A percentile compares a stretch with the other conserved stretches of the same genome.
Conservation (phyloP, 1,140 invertebrate species). For the Agrypnia vestita region DNA sequence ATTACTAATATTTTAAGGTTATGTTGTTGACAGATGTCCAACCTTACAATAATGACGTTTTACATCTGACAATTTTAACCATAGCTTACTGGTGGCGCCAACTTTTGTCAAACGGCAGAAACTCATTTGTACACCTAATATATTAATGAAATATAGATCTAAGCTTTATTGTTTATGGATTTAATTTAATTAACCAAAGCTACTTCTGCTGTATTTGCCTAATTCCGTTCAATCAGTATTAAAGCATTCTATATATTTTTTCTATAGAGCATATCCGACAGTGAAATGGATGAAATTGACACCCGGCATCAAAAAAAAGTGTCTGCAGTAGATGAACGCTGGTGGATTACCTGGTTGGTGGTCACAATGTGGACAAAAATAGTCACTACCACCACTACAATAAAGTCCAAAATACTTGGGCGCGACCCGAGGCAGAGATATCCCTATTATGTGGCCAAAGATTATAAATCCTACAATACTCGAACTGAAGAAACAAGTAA, state of each 20-base stretch:
- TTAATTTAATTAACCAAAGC: too few species aligned
- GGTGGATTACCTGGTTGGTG: conserved; percentile 66
- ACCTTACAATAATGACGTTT: too few species aligned
- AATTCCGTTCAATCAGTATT: too few species aligned
- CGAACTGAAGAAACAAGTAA: conserved; percentile 45
- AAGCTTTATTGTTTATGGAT: too few species aligned
- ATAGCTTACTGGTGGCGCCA: too few species aligned
- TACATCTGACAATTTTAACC: too few species aligned
- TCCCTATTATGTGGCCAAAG: conserved; percentile 47
- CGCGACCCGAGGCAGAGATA: conserved; percentile 45
- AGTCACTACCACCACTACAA: conserved; percentile 62
- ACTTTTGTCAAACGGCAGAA: too few species aligned
- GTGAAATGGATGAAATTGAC: conserved; percentile 68
- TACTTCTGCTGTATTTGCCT: too few species aligned
- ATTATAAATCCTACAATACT: conserved; percentile 25
- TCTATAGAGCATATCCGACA: conserved; percentile 65
- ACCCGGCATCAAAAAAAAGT: background rate
- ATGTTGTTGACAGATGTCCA: too few species aligned
- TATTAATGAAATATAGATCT: too few species aligned
- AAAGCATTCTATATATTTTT: conserved; percentile 4
- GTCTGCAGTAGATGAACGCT: conserved; percentile 60
- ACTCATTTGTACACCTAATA: too few species aligned
- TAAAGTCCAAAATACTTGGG: conserved; percentile 63
- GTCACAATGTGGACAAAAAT: conserved; percentile 63
- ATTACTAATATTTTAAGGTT: too few species aligned